Conservation (phyloP, 2,888 invertebrate species). For the Camponotus fellah region DNA sequence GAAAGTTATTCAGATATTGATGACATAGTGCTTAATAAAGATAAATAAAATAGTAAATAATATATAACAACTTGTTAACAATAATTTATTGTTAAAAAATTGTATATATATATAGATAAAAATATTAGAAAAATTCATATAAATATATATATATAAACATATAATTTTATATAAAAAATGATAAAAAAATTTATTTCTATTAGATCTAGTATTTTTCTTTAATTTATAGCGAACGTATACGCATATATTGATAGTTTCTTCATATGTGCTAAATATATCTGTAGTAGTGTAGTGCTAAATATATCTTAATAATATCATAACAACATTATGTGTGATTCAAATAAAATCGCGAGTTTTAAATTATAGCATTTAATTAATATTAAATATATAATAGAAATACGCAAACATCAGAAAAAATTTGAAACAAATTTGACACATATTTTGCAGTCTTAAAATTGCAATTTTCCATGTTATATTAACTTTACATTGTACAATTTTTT, state of each 20-base stretch:
- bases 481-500: not conserved
- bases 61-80: not conserved
- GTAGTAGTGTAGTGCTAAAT: not conserved
- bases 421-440: not conserved
- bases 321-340: not conserved
- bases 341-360: slow-evolving; percentile 6
- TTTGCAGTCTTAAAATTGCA: not conserved
- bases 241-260: not conserved
- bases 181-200: not conserved
- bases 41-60: not conserved
- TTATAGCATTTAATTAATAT: not conserved
- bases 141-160: not conserved
- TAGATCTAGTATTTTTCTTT: not conserved
- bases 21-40: not conserved
- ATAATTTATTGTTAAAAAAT: not conserved
- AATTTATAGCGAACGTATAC: not conserved
- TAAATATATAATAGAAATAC: not conserved
- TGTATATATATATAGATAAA: not conserved
- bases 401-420: not conserved
- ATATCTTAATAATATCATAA: not conserved
- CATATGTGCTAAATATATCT: not conserved
- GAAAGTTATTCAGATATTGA: not conserved
- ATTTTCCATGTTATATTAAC: not conserved
- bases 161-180: not conserved
- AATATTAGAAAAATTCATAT: not conserved